Base-by-base conservation (phyloP, 2,888 invertebrate species). In the Catocala nupta region DNA sequence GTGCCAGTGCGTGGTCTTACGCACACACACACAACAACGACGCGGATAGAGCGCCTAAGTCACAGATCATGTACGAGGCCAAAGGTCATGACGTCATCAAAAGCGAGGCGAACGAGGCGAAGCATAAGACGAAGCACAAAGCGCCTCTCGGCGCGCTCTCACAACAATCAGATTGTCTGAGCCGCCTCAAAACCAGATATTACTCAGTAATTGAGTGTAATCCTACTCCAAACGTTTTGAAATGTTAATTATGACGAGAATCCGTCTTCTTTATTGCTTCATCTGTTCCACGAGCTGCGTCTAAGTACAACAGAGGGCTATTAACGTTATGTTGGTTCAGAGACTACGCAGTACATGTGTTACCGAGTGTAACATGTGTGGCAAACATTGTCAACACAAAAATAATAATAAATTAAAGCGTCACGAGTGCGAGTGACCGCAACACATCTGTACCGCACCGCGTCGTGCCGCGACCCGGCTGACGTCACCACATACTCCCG, bases 241-340 rank as follows among this genome's bases (percentile, higher is more conserved):
- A 61, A 69, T 71, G 64, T 66, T 71, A 65, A 71, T 70, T 59
- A 44, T 50, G 49, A 44, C 13, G 47, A 53, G 48, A 60, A 60
- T 58, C 55, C 44, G 42, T 65, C 50, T 59, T 59, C 59, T 56
- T 56, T 48, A 59, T 59, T 63, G 55, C 47, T 50, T 53, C 43
- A 44, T 55, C 39, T 56, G 55, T 53, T 58, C 42, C 25, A 5
- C 6, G 12, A 36, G 45, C 12, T 43, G 1, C 5, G n/a, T 11
- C 33, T 13, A 34, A 36, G 8, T 43, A 39, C 11, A 51, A n/a
- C 5, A 6, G 11, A 25, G 43, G 10, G 44, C 36, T 50, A 44
- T 52, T 58, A 44, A 33, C 33, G 7, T 42, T 25, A 13, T 34
- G 9, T 45, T 39, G 44, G 55, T 47, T 16, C 8, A 12, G 45